A percentile compares a stretch with the other conserved stretches of the same genome.
These are phyloP conservation scores for Phainopepla nitens DNA, from an alignment of 2,113 vertebrate genomes.

Conservation along the genomic window DNA sequence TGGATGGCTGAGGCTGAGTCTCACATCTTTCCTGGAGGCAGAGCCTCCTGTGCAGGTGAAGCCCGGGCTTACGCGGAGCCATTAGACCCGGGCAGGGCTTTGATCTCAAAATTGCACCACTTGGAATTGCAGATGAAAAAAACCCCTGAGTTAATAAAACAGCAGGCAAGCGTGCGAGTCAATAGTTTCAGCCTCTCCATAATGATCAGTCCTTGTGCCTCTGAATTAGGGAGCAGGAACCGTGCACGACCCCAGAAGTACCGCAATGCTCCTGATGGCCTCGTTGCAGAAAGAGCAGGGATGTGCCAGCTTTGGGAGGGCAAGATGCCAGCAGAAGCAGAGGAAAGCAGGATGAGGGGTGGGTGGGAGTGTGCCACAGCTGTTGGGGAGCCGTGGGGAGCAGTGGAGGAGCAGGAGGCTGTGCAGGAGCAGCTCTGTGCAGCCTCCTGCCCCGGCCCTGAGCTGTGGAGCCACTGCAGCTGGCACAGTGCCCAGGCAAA, in stretches of 20 bases:
- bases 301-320: rapidly evolving
- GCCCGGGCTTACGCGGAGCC: not conserved
- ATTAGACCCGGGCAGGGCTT: not conserved
- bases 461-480: not conserved
- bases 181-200: not conserved
- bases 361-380: not conserved
- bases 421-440: not conserved
- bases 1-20: not conserved
- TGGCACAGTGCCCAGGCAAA: not conserved
- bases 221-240: not conserved
- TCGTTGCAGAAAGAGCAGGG: rapidly evolving
- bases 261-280: not conserved
- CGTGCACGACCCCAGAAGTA: rapidly evolving
- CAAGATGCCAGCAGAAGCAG: not conserved
- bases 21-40: not conserved
- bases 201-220: not conserved
- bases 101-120: constrained; percentile 31
- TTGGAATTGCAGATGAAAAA: not conserved
- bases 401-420: not conserved
- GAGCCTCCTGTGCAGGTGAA: not conserved
- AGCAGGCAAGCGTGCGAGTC: not conserved
- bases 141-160: not conserved
- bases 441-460: not conserved
- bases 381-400: not conserved
- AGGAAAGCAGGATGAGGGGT: not conserved